Evolutionary conservation across 1,140 invertebrate genomes (phyloP), one percentile per base, ranked within the genome.

Genomic region (Argopecten irradians): DNA sequence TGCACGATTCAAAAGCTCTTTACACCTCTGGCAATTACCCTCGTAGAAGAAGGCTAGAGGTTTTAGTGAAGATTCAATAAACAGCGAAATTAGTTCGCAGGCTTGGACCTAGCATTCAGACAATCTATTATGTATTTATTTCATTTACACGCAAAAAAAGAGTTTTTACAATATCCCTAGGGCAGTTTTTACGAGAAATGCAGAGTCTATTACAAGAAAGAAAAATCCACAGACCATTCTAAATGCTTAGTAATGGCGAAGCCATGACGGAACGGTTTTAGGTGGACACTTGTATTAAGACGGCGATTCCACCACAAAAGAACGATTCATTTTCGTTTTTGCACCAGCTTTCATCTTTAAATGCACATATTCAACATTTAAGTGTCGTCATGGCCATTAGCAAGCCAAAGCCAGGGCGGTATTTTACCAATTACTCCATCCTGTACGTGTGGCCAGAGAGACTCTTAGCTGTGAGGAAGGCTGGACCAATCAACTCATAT

Each of bases 131-230:
- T 86, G 84, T 86, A 88, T 87, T 90, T 90, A 90, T 90, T 90
- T 88, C 89, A 90, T 90, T 90, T 90, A 90, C 89, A 90, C 89
- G 89, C 89, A 90, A 88, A 88, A n/a, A 71, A 90, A 90, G 84
- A 87, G 85, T 90, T 90, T 90, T 90, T 85, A 83, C 71, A 82
- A 82, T 43, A 84, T 90, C 89, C 86, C 89, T 33, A 28, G 87
- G 89, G 89, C 87, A 87, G 88, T 90, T 90, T 90, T 90, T 88
- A 90, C 82, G 82, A 71, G 88, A 90, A 71, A 83, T 90, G 87
- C 39, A 86, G 35, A 39, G 84, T 39, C 32, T 86, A 83, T 82
- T 85, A 90, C 46, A 84, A 83, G 71, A 87, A 41, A 88, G 83
- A 46, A 43, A 43, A 84, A 46, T 85, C 84, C 36, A 84, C 84